Base-by-base conservation (phyloP, 92 coral and sea anemone genomes). In the Diadumene lineata region DNA sequence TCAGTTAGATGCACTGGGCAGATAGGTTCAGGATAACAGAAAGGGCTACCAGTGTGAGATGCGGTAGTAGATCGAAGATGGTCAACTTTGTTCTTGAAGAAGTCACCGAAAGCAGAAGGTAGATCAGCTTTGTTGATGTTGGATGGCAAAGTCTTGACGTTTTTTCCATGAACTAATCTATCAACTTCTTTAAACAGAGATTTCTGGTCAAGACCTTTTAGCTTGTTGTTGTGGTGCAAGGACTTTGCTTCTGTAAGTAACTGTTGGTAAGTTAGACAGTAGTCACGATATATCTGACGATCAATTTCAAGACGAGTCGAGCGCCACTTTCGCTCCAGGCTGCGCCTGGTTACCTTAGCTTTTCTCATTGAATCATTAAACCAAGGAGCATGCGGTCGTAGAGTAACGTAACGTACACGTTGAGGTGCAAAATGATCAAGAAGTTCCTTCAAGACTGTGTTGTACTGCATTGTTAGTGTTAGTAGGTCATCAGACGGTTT, bases 381-480 rank as follows among this genome's bases (percentile, higher is more conserved):
- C 84, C 78, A 79, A 31, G 84, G 84, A 27, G 84, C 78, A 46
- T 79, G 72, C 21, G 84, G 84, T 50, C 84, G 77, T 18, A 79
- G 84, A 26, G 84, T 79, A 21, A 71, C 63, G 17, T 22, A 46
- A 27, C 78, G 76, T 23, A 34, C 61, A 50, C 65, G 28, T 34
- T 56, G 15, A 63, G 84, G 84, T 29, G 84, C 84, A 58, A 60
- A 61, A 26, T 55, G 57, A 32, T 79, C 68, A 30, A 68, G 70
- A 30, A 61, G 46, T 71, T 18, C 68, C 29, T 68, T 66, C 24
- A 79, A 65, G 48, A 66, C 66, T 34, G 30, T 64, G 60, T 69
- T 60, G 67, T 79, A 79, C 51, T 60, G 57, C 22, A 53, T 44
- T 67, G 75, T 43, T 57, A 74, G 44, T 43, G 68, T 62, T n/a